Evolutionary conservation across 2,113 vertebrate species (phyloP), one percentile per base, ranked within the genome.

Genomic region (Eretmodus cyanostictus): DNA sequence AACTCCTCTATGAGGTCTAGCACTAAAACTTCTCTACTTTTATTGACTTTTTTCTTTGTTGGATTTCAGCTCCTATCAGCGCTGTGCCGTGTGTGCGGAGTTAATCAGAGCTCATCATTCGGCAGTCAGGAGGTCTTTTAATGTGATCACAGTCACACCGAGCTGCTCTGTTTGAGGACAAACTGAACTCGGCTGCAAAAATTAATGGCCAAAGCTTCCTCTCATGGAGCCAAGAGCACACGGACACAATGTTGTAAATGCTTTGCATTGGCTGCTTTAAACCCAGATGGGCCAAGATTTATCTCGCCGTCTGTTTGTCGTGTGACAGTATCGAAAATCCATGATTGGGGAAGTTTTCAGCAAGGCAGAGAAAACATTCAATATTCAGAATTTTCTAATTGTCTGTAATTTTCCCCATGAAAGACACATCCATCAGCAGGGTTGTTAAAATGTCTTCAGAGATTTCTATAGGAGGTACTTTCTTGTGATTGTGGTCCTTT

Each of bases 131-230:
- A 34, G 73, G 73, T 78, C 42, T 78, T 51, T 78, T 78, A n/a
- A 78, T 78, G 78, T 80, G 78, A 80, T 38, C 78, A 82, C 8
- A 13, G 73, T 51, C 73, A 78, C 73, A 71, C 38, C 51, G 14
- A 80, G 55, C 10, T 55, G 78, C 78, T 55, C 34, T 80, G 27
- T 73, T 83, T 81, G 78, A 80, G 49, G 31, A 78, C 73, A 78
- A 78, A 78, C 73, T 13, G 27, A 51, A 24, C 73, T 31, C 9
- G n/a, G 45, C 27, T 78, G 45, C 45, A 31, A 49, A 78, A 34
- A 12, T n/a, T 31, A 51, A 49, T 3, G 2, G 45, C 45, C 45
- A 78, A 51, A 9, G 17, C 45, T n/a, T 78, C 73, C 73, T 34
- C 45, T 3, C 7, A 2, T 51, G 45, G 10, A 34, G 73, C 27